These are phyloP conservation scores for Xylophagus ater DNA, from an alignment of 2,888 invertebrate genomes.

Conservation along the genomic window DNA sequence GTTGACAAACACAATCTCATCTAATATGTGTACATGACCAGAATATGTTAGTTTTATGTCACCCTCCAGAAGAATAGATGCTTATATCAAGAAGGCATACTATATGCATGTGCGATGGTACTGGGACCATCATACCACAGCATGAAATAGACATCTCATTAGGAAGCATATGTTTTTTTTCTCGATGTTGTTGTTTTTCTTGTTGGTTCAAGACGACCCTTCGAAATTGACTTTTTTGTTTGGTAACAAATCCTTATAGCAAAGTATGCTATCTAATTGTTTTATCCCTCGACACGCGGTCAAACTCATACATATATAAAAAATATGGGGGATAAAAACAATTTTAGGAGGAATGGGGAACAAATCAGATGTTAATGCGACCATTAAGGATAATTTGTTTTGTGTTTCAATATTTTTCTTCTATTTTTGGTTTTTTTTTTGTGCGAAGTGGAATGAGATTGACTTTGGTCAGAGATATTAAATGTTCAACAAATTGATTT, in stretches of 20 bases:
- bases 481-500: too few relatives aligned
- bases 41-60: too few relatives aligned
- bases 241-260: slow-evolving; percentile 6
- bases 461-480: too few relatives aligned
- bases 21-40: too few relatives aligned
- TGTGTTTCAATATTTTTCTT: neutral
- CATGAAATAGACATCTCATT: slow-evolving; percentile 31
- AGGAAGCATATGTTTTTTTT: slow-evolving; percentile 34
- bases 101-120: too few relatives aligned
- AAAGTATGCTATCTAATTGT: slow-evolving; percentile 11
- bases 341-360: neutral
- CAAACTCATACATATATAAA: neutral
- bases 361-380: slow-evolving; percentile 8
- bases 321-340: neutral
- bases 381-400: slow-evolving; percentile 6
- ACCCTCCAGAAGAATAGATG: too few relatives aligned
- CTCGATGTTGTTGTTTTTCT: slow-evolving; percentile 1
- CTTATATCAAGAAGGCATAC: too few relatives aligned
- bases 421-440: neutral
- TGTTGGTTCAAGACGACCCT: neutral
- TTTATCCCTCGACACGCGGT: neutral
- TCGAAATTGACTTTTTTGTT: slow-evolving; percentile 10
- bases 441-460: too few relatives aligned
- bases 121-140: too few relatives aligned
- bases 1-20: too few relatives aligned